Evolutionary conservation across 1,140 invertebrate species (phyloP), one percentile per base, ranked within the genome.

Genomic region (Parapsyche elsis): DNA sequence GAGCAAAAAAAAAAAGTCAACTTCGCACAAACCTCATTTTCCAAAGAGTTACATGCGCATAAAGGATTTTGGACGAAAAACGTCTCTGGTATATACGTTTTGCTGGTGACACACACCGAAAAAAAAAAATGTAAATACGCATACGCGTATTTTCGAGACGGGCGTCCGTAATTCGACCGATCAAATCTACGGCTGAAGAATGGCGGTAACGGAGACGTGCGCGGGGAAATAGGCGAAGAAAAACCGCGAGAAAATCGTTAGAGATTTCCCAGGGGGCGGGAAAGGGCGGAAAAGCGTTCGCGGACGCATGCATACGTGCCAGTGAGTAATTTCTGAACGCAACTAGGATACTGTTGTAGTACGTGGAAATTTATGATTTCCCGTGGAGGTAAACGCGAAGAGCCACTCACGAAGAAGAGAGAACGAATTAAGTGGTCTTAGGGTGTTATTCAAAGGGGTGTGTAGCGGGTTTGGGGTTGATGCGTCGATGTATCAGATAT

Each of bases 221-320:
- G 10, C 16, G 10, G 21, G 64, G 24, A 67, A 21, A 30, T 57
- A 78, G 53, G 46, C 61, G 61, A 71, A 53, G 76, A 78, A 78
- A 76, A 78, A 78, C 61, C 76, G 59, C 76, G 76, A 38, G 30
- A 78, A 78, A 78, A 78, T 78, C 76, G 76, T 70, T 71, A 26
- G 61, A 78, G 19, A 78, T 78, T 78, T 78, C 76, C 76, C 76
- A 16, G 19, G 76, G 30, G 76, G 45, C n/a, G 57, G 23, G 75
- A 23, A 53, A 61, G 30, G 9, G 70, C 49, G 49, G 49, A 53
- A 38, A 38, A 61, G n/a, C n/a, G 24, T 46, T 16, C 45, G 71
- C 14, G 21, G 9, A 61, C 9, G 45, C 23, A 24, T 71, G 23
- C 67, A 71, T 24, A 46, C 70, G 70, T 46, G 44, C 38, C 70